Conservation (phyloP, 2,797 vertebrate species). For the Notamacropus eugenii region DNA sequence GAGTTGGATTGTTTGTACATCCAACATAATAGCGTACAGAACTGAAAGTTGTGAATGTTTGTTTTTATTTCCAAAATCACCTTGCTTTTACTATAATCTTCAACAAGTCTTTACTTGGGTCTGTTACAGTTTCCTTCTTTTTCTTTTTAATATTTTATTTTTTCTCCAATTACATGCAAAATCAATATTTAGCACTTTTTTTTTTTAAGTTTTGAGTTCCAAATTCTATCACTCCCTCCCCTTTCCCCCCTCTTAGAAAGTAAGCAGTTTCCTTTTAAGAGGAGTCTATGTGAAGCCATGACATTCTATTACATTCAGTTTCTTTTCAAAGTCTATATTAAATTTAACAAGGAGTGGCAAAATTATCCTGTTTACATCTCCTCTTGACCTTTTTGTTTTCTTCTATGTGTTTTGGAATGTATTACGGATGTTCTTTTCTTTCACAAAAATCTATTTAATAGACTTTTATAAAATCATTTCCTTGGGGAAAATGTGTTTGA, state of each 20-base stretch:
- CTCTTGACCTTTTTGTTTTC: not conserved
- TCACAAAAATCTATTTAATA: conserved; percentile 30
- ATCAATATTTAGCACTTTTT: not conserved
- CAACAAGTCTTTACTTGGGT: not conserved
- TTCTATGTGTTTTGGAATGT: not conserved
- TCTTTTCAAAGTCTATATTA: not conserved
- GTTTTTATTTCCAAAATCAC: not conserved
- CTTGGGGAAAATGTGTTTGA: conserved; percentile 24
- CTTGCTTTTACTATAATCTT: not conserved
- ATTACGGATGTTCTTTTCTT: not conserved
- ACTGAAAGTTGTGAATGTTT: not conserved
- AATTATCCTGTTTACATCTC: not conserved
- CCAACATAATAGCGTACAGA: not conserved
- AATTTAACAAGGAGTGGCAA: not conserved
- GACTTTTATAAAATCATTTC: conserved; percentile 29
- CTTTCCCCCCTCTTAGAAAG: not conserved
- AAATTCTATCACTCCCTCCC: not conserved
- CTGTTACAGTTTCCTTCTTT: not conserved
- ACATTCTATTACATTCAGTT: not conserved
- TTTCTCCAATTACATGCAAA: not conserved
- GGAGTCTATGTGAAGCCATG: not conserved
- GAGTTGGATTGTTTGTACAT: not conserved
- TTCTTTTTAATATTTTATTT: not conserved
- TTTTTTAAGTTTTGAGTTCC: not conserved
- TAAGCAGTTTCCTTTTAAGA: not conserved